Evolutionary conservation across 2,797 vertebrate species (phyloP), one percentile per base, ranked within the genome.

Genomic region (Pachyuromys duprasi): DNA sequence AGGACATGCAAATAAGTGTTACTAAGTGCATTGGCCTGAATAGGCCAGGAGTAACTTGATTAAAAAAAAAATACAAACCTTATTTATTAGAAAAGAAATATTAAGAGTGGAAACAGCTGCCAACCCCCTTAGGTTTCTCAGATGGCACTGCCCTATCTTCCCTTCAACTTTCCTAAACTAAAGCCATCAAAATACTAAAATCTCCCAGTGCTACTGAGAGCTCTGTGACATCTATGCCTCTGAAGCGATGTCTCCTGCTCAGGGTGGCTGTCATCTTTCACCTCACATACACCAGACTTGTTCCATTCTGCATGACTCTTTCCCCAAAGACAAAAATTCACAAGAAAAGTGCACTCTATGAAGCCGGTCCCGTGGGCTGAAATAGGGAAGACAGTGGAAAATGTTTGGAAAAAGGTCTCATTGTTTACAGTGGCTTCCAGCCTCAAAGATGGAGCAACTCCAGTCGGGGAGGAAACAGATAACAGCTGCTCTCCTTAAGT

Each of bases 401-500:
- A 53, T 12, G 81, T 92, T 89, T 72, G 45, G 63, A 82, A n/a
- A 92, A 83, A 94, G n/a, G 79, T 57, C 60, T n/a, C 65, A 1
- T 12, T 69, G 92, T 75, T 88, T 55, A 86, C 26, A 8, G 36
- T 39, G 15, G 49, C 31, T 7, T 60, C 57, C 22, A 57, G 13
- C 72, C 55, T 45, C 33, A 62, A 57, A 31, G 74, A 36, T 3
- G 4, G 28, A 57, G 31, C 26, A 15, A 11, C 8, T n/a, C 9
- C 3, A 42, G 36, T 6, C 13, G 1, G 15, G 24, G 67, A 95
- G 88, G 28, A 83, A 60, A 86, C 45, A 45, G 78, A 20, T 1
- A 36, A 74, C 96, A 96, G 78, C 94, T 95, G 95, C 55, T 89
- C n/a, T 79, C 70, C 49, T 65, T 53, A 57, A 60, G 42, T 4